Evolutionary conservation across 2,113 vertebrate species (phyloP), one percentile per base, ranked within the genome.

Genomic region (Gasterosteus nipponicus): DNA sequence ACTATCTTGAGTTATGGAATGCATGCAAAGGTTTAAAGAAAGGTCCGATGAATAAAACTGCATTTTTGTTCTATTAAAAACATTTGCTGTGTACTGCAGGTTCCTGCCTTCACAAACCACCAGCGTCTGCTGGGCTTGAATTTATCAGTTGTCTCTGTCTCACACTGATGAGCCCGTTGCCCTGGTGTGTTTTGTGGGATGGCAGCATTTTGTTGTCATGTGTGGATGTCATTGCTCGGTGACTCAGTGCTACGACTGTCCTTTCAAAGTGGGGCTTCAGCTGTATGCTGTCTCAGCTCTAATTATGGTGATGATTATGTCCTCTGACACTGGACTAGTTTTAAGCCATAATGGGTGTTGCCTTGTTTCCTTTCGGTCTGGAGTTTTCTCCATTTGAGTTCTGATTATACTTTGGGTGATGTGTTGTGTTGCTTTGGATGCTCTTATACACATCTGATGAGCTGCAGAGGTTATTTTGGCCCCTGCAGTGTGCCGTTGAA

Each of bases 321-420:
- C 70, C 54, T 49, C 59, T 60, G 16, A 66, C 66, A 22, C 41
- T 46, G 58, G 75, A 59, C 67, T 60, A 11, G 63, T 64, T 47
- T 81, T 51, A 62, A 26, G 64, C 62, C 81, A 78, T 72, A 78
- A 82, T 79, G 56, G 58, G 44, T 41, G 47, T 63, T 29, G 18
- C 58, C 49, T 42, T 8, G 18, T 74, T 18, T 71, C n/a, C 15
- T 11, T 81, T 71, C 56, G 22, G 33, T 75, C 72, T 80, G 22
- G 44, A 70, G 58, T 46, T 19, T 47, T 46, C 35, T 41, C 42
- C 29, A 15, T 47, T 57, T 57, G 46, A 33, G 31, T 54, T 2
- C 26, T 39, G 47, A 64, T 4, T 26, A 39, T 12, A 72, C 39
- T 53, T 10, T 61, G 46, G 77, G 80, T 49, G 79, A 83, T 69